Evolutionary conservation across 2,888 invertebrate genomes (phyloP).

Genomic region (Sphaerophoria taeniata): DNA sequence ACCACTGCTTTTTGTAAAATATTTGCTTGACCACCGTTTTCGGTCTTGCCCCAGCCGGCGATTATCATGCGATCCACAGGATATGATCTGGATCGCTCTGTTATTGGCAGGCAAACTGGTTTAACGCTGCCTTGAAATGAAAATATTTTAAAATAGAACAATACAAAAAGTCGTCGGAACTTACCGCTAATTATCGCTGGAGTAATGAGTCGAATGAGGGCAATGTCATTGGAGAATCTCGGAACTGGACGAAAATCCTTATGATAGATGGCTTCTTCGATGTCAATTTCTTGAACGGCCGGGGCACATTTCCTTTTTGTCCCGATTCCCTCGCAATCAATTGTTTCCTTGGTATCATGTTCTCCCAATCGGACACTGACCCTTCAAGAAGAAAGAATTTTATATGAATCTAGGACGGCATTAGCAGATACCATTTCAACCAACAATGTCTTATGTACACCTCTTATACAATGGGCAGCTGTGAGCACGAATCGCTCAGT

Average conservation of each 20-base stretch:
- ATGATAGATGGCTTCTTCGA: constrained; percentile 83
- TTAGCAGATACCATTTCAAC: no score
- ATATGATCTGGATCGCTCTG: constrained; percentile 60
- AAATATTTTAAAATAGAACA: not conserved
- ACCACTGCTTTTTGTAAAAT: constrained; percentile 77
- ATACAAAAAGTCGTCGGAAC: not conserved
- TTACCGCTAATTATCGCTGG: constrained; percentile 77
- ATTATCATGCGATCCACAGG: constrained; percentile 75
- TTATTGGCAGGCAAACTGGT: constrained; percentile 79
- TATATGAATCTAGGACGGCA: no score
- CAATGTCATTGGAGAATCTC: constrained; percentile 85
- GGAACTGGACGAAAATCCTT: constrained; percentile 82
- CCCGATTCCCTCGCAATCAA: constrained; percentile 79
- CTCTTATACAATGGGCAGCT: constrained; percentile 76
- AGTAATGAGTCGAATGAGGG: constrained; percentile 83
- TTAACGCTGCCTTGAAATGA: constrained; percentile 76
- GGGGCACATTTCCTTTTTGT: constrained; percentile 79
- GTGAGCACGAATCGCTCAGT: constrained; percentile 75
- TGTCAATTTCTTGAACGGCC: constrained; percentile 80
- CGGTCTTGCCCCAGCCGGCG: constrained; percentile 80
- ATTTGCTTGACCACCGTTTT: constrained; percentile 72
- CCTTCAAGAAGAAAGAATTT: constrained; percentile 67
- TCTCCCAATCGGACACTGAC: constrained; percentile 82
- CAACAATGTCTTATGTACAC: no score
- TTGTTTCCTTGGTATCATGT: constrained; percentile 77